Evolutionary conservation across 2,888 invertebrate species (phyloP), one percentile per base, ranked within the genome.

Genomic region (Andrena hattorfiana): DNA sequence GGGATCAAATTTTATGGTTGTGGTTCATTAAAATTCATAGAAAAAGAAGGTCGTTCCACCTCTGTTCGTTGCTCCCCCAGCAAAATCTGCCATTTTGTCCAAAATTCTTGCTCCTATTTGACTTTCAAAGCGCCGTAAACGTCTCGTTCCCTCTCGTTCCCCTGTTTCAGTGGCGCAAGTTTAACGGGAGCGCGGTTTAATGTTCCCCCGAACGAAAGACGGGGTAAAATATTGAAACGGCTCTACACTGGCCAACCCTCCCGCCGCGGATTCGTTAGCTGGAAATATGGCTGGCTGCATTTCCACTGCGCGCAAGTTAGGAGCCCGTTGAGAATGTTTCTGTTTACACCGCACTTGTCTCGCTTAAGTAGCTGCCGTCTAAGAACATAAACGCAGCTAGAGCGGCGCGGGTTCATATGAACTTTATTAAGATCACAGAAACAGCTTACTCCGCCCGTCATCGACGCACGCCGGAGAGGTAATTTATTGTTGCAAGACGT

Each of bases 331-430:
- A 48, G 72, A 70, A 71, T 70, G 70, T 77, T 79, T 74, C 77
- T 74, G 77, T 83, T 84, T 84, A 71, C 79, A 69, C 67, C 67
- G 74, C 71, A 68, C 67, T 83, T 77, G 79, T 83, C 74, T 72
- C 35, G 77, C 67, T 63, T 77, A 83, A 83, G 73, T 79, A 82
- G 73, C 66, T 82, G 48, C 63, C 26, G 63, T 16, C 64, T 77
- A 64, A 5, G 71, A 82, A 48, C 32, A 35, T 49, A 63, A 49
- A 70, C 70, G 30, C 13, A 1, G 26, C 13, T 26, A 32, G 6
- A 2, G 20, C 10, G 26, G 23, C 8, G 2, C 1, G 4, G 28
- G 59, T 66, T 73, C 71, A 4, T 66, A 66, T 30, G 56, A 76
- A 84, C 75, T 78, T 78, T 75, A 78, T 83, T 78, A 75, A 75